Conservation (phyloP, 2,888 invertebrate species). For the Leptarthrus brevirostris region DNA sequence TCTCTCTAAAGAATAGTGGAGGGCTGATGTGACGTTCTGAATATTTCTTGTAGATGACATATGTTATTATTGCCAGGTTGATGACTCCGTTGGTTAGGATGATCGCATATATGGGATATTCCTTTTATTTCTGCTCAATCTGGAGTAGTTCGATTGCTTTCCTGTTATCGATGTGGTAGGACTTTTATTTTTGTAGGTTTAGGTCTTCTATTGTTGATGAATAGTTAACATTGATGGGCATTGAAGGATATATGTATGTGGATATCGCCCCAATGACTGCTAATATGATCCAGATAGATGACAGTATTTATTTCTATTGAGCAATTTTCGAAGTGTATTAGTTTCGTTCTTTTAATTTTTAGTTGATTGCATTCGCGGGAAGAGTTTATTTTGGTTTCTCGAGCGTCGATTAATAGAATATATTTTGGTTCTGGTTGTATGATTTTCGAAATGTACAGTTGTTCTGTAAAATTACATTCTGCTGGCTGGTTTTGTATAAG, state of each 20-base stretch:
- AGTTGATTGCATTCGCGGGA: neutral
- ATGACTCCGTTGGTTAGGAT: neutral
- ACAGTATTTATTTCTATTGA: conserved; percentile 10
- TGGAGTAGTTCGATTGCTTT: too few species aligned
- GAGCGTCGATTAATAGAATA: conserved; percentile 36
- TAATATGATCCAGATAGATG: neutral
- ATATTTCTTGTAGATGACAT: neutral
- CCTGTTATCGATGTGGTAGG: neutral
- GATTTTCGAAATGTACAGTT: conserved; percentile 30
- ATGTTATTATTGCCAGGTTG: conserved; percentile 5
- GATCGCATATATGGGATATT: too few species aligned
- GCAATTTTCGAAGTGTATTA: conserved; percentile 4
- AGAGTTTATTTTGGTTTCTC: conserved; percentile 43
- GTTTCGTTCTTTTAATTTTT: neutral
- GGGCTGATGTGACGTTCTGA: neutral
- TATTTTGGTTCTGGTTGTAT: conserved; percentile 49
- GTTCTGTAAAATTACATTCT: conserved; percentile 14
- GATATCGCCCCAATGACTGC: neutral
- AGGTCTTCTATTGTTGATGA: conserved; percentile 6
- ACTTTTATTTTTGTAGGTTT: neutral
- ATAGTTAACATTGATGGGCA: neutral
- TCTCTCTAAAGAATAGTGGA: conserved; percentile 1
- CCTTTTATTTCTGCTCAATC: too few species aligned
- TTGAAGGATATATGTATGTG: neutral
- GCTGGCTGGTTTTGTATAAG: conserved; percentile 47